Conservation (phyloP, 2,797 vertebrate genomes). For the Microctenopoma lineatum region DNA sequence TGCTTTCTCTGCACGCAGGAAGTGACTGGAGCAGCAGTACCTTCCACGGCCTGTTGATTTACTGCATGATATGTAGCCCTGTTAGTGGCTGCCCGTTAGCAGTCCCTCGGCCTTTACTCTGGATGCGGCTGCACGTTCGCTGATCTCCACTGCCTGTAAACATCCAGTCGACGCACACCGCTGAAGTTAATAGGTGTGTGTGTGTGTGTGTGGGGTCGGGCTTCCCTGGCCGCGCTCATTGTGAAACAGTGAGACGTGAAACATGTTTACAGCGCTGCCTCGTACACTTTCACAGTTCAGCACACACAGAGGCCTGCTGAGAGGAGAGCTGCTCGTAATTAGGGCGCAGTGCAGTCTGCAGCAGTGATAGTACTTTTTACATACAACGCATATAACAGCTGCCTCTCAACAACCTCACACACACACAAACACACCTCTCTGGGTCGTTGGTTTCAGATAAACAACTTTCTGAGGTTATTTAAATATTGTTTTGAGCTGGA, state of each 20-base stretch:
- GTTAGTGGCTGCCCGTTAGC: constrained; percentile 19
- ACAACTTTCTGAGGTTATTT: too few species aligned
- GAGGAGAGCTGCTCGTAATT: constrained; percentile 18
- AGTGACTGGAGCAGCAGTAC: too few species aligned
- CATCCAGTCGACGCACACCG: constrained; percentile 13
- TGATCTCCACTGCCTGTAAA: background rate
- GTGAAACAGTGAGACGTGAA: constrained; percentile 13
- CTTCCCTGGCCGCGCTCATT: constrained; percentile 4
- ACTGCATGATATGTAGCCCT: background rate
- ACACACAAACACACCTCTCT: too few species aligned
- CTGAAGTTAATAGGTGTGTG: background rate
- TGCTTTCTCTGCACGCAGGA: too few species aligned
- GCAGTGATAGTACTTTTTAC: too few species aligned
- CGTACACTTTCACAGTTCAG: constrained; percentile 21
- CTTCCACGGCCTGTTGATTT: background rate
- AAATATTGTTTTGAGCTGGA: too few species aligned
- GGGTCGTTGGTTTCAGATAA: too few species aligned
- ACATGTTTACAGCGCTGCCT: constrained; percentile 17
- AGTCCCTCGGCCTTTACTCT: background rate
- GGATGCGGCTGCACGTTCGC: background rate
- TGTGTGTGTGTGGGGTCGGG: background rate
- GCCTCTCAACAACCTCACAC: too few species aligned
- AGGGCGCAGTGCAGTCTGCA: background rate
- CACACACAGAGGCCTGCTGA: constrained; percentile 40
- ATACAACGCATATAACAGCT: too few species aligned